Evolutionary conservation across 2,888 invertebrate species (phyloP).

Genomic region (Heliconius erato): DNA sequence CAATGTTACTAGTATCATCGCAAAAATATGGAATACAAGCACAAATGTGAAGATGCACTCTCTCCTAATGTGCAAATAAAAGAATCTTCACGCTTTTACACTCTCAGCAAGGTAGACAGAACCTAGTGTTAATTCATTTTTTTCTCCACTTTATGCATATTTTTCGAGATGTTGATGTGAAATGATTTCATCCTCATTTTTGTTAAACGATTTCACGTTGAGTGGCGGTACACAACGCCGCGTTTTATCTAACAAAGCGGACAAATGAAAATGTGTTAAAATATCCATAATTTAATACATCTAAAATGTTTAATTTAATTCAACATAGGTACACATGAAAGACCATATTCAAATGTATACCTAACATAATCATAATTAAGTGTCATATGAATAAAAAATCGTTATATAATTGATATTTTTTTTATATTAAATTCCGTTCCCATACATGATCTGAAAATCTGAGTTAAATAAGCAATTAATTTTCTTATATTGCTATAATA

Average conservation of each 20-base stretch:
- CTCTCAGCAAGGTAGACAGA: not conserved
- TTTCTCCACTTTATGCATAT: not conserved
- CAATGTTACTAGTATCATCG: not conserved
- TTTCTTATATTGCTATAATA: slow-evolving; percentile 66
- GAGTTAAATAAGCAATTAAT: slow-evolving; percentile 58
- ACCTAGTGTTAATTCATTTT: not conserved
- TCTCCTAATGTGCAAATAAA: not conserved
- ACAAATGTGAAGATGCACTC: fast-evolving
- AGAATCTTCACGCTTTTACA: not conserved
- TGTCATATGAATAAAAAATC: slow-evolving; percentile 5
- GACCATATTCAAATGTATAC: not conserved
- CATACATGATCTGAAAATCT: slow-evolving; percentile 48
- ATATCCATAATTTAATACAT: no score
- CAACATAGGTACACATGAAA: not conserved
- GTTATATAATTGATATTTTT: slow-evolving; percentile 34
- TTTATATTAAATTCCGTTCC: slow-evolving; percentile 43
- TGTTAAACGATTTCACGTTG: no score
- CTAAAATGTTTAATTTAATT: no score
- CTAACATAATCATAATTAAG: not conserved
- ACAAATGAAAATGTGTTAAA: no score
- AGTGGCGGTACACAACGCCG: not conserved
- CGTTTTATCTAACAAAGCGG: not conserved
- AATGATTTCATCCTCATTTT: no score
- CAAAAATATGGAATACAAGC: fast-evolving
- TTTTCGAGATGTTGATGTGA: not conserved